A percentile compares a stretch with the other conserved stretches of the same genome.
Evolutionary conservation across 2,113 vertebrate genomes (phyloP).

Genomic region (Xenopus borealis): DNA sequence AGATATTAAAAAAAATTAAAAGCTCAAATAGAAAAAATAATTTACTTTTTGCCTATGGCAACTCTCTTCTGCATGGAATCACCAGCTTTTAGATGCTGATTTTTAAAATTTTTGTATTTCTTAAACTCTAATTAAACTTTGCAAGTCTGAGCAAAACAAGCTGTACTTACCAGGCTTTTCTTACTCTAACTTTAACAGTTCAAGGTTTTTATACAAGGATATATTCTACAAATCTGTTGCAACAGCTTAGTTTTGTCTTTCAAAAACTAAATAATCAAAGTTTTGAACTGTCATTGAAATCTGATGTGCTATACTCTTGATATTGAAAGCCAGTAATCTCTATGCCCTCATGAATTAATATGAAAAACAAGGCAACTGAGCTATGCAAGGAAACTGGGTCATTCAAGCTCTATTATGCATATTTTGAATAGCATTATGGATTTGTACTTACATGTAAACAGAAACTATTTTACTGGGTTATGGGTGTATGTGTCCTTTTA

Average conservation of each 20-base stretch:
- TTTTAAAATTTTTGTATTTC: no score
- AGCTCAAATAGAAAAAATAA: no score
- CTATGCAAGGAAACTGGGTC: slow-evolving; percentile 30
- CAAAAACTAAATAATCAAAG: neutral
- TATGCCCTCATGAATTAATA: neutral
- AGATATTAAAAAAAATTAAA: no score
- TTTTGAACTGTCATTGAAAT: neutral
- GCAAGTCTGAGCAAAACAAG: no score
- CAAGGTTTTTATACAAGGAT: neutral
- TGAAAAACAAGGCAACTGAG: neutral
- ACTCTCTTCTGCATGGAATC: no score
- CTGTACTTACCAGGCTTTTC: no score
- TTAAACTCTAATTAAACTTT: no score
- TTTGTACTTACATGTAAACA: neutral
- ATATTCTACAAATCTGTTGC: neutral
- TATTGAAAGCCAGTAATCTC: neutral
- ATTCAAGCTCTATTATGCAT: slow-evolving; percentile 21
- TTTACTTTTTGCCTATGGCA: no score
- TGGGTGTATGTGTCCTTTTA: no score
- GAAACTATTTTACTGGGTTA: no score
- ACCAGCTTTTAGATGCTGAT: no score
- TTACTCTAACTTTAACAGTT: neutral
- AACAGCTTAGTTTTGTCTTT: neutral
- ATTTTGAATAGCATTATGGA: slow-evolving; percentile 16
- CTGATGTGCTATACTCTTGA: neutral